Conservation (phyloP, 2,797 vertebrate genomes). For the Champsocephalus gunnari region DNA sequence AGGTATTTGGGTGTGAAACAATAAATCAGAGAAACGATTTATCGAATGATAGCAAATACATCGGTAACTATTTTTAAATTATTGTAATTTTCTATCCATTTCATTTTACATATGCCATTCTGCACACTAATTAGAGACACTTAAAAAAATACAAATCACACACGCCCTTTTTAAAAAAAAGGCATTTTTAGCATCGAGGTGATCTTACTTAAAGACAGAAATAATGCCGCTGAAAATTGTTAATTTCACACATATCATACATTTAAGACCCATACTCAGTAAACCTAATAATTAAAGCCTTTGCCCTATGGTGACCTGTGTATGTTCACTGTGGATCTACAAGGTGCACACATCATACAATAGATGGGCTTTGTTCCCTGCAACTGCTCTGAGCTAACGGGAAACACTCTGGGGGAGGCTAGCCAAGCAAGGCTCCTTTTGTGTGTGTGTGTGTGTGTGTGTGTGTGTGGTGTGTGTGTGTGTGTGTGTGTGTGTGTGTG, state of each 20-base stretch:
- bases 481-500: constrained; percentile 30
- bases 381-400: constrained; percentile 52
- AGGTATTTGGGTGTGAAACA: background rate
- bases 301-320: background rate
- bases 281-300: constrained; percentile 25
- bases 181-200: background rate
- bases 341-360: constrained; percentile 52
- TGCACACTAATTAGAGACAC: background rate
- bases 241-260: background rate
- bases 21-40: background rate
- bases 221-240: background rate
- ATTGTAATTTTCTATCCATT: too few species aligned
- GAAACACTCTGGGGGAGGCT: constrained; percentile 51
- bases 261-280: background rate
- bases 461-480: constrained; percentile 31
- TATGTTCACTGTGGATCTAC: constrained; percentile 29
- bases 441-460: constrained; percentile 42
- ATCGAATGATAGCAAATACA: background rate
- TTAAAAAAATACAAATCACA: background rate
- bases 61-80: background rate
- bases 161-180: background rate
- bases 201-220: background rate
- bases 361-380: constrained; percentile 69
- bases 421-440: constrained; percentile 56
- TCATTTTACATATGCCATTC: too few species aligned